Conservation (phyloP, 1,140 invertebrate species). For the Steinernema khuongi region DNA sequence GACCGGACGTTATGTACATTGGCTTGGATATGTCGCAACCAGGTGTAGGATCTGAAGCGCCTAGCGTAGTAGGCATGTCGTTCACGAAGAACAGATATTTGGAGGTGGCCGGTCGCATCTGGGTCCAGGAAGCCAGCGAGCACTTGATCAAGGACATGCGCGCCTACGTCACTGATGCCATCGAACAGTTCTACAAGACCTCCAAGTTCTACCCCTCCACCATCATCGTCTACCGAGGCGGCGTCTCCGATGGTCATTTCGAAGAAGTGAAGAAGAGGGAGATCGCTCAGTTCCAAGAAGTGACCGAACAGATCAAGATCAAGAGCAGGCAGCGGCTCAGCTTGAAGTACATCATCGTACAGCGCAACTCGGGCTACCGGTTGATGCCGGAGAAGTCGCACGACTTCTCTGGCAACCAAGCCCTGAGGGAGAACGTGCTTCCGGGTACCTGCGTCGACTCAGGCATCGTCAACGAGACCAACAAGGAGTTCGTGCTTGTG, state of each 20-base stretch:
- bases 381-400: background rate
- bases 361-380: background rate
- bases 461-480: background rate
- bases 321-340: background rate
- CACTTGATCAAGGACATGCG: background rate
- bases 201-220: slow-evolving; percentile 60
- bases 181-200: slow-evolving; percentile 17
- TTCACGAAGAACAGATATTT: background rate
- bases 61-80: slow-evolving; percentile 27
- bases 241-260: slow-evolving; percentile 81
- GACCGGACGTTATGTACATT: slow-evolving; percentile 25
- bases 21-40: slow-evolving; percentile 31
- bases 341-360: background rate
- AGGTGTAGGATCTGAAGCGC: slow-evolving; percentile 7
- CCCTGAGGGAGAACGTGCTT: background rate
- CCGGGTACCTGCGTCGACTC: background rate
- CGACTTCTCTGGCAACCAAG: background rate
- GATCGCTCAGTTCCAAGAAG: background rate
- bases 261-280: slow-evolving; percentile 61
- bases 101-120: background rate
- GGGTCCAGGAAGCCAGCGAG: slow-evolving; percentile 15
- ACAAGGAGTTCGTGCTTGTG: background rate
- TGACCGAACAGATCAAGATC: background rate
- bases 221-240: slow-evolving; percentile 75
- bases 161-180: slow-evolving; percentile 4